Evolutionary conservation across 1,140 invertebrate genomes (phyloP).

Genomic region (Triops cancriformis): DNA sequence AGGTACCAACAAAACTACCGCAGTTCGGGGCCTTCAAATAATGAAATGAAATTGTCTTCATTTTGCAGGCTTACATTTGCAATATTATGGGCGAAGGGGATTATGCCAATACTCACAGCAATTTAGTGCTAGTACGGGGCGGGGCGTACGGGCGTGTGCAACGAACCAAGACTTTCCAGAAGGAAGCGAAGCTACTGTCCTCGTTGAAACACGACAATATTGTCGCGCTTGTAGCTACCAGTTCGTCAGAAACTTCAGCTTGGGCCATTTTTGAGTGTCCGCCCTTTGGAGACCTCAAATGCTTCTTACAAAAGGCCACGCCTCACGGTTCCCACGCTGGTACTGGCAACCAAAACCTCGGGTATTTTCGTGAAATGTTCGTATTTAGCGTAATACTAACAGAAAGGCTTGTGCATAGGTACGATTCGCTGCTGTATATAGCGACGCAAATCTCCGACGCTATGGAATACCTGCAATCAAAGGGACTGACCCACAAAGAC

Average conservation of each 20-base stretch:
- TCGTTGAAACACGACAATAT: constrained; percentile 46
- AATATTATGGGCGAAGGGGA: constrained; percentile 6
- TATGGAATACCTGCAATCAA: constrained; percentile 46
- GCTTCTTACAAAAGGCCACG: constrained; percentile 39
- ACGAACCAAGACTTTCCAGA: constrained; percentile 40
- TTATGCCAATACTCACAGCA: constrained; percentile 27
- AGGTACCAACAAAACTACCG: too few relatives aligned
- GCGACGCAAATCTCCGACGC: constrained; percentile 44
- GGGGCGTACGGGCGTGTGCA: constrained; percentile 38
- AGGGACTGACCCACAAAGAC: constrained; percentile 46
- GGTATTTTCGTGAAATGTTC: not conserved
- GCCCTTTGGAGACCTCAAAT: constrained; percentile 45
- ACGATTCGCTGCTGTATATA: constrained; percentile 32
- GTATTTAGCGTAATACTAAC: not conserved
- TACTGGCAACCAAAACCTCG: not conserved
- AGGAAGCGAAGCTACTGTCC: constrained; percentile 38
- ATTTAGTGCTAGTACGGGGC: constrained; percentile 35
- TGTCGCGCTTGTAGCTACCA: constrained; percentile 42
- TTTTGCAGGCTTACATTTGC: constrained; percentile 16
- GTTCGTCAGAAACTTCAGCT: constrained; percentile 40
- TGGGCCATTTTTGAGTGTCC: constrained; percentile 47
- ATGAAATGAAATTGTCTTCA: not conserved
- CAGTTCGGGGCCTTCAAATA: too few relatives aligned
- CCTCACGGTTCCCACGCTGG: not conserved
- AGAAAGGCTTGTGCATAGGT: not conserved